Evolutionary conservation across 2,113 vertebrate species (phyloP).

Genomic region (Halichoeres trimaculatus): DNA sequence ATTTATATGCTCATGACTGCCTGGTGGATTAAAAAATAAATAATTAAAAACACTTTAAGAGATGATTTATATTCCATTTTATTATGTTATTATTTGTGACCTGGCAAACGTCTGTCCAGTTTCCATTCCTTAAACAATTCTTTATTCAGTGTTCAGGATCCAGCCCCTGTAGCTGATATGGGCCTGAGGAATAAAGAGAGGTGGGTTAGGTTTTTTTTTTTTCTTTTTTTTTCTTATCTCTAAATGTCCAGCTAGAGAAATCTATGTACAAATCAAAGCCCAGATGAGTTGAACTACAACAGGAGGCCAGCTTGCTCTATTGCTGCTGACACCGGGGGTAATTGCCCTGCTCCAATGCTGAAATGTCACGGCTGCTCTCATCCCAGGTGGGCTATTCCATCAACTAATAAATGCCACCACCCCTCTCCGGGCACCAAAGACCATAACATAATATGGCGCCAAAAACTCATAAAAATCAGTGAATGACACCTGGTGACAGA

Average conservation of each 20-base stretch:
- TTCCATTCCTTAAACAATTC: too few relatives aligned
- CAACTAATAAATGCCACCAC: conserved; percentile 75
- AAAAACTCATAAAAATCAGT: conserved; percentile 58
- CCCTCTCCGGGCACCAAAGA: conserved; percentile 52
- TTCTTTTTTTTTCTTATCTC: not conserved
- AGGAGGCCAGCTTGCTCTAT: conserved; percentile 58
- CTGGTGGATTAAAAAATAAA: not conserved
- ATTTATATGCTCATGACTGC: not conserved
- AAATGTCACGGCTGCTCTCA: conserved; percentile 75
- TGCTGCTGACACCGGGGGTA: conserved; percentile 70
- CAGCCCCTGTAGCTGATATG: not conserved
- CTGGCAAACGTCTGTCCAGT: too few relatives aligned
- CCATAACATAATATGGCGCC: conserved; percentile 51
- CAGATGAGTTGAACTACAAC: conserved; percentile 53
- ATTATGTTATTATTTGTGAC: too few relatives aligned
- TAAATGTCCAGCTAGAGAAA: conserved; percentile 40
- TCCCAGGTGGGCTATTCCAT: conserved; percentile 76
- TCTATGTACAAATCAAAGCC: conserved; percentile 61
- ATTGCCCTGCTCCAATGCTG: conserved; percentile 71
- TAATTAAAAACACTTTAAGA: too few relatives aligned
- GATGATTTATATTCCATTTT: too few relatives aligned
- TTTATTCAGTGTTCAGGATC: not conserved
- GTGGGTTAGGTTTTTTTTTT: too few relatives aligned
- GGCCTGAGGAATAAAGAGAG: not conserved
- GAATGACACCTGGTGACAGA: conserved; percentile 50